Evolutionary conservation across 2,888 invertebrate genomes (phyloP).

Genomic region (Mythimna vitellina): DNA sequence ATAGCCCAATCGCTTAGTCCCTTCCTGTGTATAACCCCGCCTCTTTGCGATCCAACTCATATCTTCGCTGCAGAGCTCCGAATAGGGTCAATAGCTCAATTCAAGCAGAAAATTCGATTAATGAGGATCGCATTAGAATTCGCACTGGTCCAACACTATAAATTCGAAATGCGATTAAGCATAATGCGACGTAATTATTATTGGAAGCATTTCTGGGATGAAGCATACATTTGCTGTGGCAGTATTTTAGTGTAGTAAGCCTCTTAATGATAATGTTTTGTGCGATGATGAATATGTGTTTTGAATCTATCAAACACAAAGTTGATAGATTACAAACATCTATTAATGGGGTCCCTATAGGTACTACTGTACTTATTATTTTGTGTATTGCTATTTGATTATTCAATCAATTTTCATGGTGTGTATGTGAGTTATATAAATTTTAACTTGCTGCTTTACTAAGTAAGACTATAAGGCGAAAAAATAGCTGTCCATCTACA

Average conservation of each 20-base stretch:
- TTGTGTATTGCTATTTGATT: background rate
- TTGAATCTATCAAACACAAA: background rate
- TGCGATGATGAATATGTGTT: background rate
- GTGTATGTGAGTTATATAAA: no score
- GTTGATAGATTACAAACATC: background rate
- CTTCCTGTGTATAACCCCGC: conserved; percentile 19
- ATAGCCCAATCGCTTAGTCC: conserved; percentile 26
- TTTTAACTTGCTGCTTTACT: no score
- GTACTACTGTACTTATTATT: background rate
- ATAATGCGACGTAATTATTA: conserved; percentile 23
- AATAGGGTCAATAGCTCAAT: conserved; percentile 43
- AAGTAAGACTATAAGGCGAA: no score
- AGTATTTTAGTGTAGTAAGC: conserved; percentile 1
- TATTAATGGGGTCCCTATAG: background rate
- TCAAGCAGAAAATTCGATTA: conserved; percentile 42
- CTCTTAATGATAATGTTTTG: background rate
- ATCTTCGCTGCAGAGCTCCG: conserved; percentile 24
- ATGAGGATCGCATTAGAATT: conserved; percentile 38
- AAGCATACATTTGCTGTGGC: conserved; percentile 3
- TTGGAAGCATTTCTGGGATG: conserved; percentile 13
- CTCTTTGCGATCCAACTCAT: conserved; percentile 34
- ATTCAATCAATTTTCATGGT: background rate
- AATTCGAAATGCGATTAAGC: conserved; percentile 43
- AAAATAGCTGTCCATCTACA: no score
- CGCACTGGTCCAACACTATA: conserved; percentile 20